Evolutionary conservation across 2,797 vertebrate genomes (phyloP).

Genomic region (Lepilemur septentrionalis): DNA sequence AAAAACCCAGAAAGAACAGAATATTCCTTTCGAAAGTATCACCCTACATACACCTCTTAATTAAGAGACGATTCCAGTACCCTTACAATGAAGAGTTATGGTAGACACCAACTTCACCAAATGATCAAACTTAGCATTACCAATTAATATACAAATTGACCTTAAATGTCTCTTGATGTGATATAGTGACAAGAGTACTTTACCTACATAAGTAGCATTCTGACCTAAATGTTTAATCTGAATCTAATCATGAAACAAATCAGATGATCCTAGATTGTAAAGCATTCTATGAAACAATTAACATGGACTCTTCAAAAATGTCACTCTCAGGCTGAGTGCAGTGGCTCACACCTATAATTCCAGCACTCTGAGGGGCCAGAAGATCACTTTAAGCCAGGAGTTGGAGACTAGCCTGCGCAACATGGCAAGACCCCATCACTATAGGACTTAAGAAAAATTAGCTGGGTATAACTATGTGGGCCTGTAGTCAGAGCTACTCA

Average conservation of each 20-base stretch:
- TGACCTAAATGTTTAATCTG: neutral
- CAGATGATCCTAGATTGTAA: neutral
- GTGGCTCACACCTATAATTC: neutral
- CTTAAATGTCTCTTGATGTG: neutral
- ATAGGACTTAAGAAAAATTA: neutral
- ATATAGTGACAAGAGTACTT: neutral
- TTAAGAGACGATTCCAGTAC: neutral
- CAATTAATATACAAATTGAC: neutral
- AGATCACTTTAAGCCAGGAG: neutral
- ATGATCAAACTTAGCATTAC: neutral
- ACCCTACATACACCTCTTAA: neutral
- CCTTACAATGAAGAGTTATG: neutral
- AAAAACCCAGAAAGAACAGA: neutral
- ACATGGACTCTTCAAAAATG: neutral
- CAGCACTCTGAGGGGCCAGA: too few relatives aligned
- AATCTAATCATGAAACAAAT: conserved; percentile 13
- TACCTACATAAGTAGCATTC: neutral
- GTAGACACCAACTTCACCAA: neutral
- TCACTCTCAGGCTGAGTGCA: neutral
- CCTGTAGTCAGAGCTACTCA: too few relatives aligned
- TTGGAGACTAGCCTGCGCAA: neutral
- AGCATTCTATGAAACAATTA: neutral
- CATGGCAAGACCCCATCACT: neutral
- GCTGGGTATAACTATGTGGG: neutral
- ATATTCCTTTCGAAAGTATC: conserved; percentile 5